These are phyloP conservation scores for Volucella bombylans DNA, from an alignment of 2,888 invertebrate genomes.

Conservation along the genomic window DNA sequence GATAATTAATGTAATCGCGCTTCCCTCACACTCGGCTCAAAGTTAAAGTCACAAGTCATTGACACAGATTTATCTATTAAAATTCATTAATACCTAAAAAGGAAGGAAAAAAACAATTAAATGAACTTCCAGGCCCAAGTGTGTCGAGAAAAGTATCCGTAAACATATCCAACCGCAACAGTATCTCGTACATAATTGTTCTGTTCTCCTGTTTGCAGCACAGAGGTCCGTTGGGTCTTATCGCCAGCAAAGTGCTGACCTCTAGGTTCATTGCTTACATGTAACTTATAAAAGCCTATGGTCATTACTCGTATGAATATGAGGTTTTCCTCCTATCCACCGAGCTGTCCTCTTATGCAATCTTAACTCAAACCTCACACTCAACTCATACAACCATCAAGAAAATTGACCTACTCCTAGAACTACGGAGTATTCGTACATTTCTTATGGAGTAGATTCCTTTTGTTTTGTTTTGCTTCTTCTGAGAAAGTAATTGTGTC, in stretches of 20 bases:
- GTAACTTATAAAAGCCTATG: no score
- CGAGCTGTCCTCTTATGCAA: conserved; percentile 40
- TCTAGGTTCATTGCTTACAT: neutral
- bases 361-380: conserved; percentile 3
- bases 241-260: conserved; percentile 53
- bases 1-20: no score
- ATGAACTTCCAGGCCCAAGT: conserved; percentile 10
- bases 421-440: neutral
- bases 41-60: no score
- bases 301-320: conserved; percentile 11
- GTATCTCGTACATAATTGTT: conserved; percentile 1
- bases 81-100: no score
- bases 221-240: conserved; percentile 53
- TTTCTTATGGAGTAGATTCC: neutral
- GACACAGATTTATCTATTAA: no score
- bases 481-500: conserved; percentile 56
- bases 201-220: conserved; percentile 34
- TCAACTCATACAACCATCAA: conserved; percentile 17
- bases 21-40: no score
- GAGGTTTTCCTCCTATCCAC: conserved; percentile 17
- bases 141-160: neutral
- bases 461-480: conserved; percentile 20
- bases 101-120: no score
- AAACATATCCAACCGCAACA: conserved; percentile 30
- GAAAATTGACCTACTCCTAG: conserved; percentile 33